Evolutionary conservation across 2,113 vertebrate genomes (phyloP), one percentile per base, ranked within the genome.

Genomic region (Sigmodon hispidus): DNA sequence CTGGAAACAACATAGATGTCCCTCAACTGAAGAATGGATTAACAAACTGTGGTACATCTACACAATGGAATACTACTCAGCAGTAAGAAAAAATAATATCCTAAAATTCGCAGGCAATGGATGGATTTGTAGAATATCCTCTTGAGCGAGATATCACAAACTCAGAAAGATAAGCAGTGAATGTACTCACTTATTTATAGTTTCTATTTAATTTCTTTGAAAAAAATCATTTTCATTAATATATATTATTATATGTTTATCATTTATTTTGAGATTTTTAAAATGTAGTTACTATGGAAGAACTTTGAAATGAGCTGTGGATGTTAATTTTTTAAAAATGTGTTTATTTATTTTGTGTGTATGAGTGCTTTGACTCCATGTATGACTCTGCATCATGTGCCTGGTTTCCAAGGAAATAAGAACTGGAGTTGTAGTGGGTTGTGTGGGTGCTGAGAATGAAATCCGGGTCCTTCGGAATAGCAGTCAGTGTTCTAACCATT

Each of bases 131-230:
- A n/a, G n/a, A n/a, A n/a, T n/a, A n/a, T n/a, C n/a, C n/a, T n/a
- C n/a, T n/a, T n/a, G n/a, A n/a, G n/a, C n/a, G n/a, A n/a, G n/a
- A n/a, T n/a, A n/a, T n/a, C n/a, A n/a, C n/a, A n/a, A n/a, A n/a
- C n/a, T n/a, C n/a, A n/a, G n/a, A n/a, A n/a, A n/a, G n/a, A n/a
- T n/a, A n/a, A n/a, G n/a, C n/a, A n/a, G n/a, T n/a, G n/a, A n/a
- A n/a, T n/a, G n/a, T n/a, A n/a, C n/a, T n/a, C n/a, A n/a, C n/a
- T 94, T 93, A 80, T 93, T 94, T 52, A 65, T 9, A 36, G 52
- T 40, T 94, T 91, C 34, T 94, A 3, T 88, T 75, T 91, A 91
- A 85, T 76, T 16, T 88, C 31, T 84, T 94, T 24, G 63, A 91
- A 91, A 90, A 61, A 87, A 22, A 55, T 86, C 15, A 88, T 87